These are phyloP conservation scores for Gambelia wislizenii DNA, from an alignment of 2,797 vertebrate genomes.

Conservation along the genomic window DNA sequence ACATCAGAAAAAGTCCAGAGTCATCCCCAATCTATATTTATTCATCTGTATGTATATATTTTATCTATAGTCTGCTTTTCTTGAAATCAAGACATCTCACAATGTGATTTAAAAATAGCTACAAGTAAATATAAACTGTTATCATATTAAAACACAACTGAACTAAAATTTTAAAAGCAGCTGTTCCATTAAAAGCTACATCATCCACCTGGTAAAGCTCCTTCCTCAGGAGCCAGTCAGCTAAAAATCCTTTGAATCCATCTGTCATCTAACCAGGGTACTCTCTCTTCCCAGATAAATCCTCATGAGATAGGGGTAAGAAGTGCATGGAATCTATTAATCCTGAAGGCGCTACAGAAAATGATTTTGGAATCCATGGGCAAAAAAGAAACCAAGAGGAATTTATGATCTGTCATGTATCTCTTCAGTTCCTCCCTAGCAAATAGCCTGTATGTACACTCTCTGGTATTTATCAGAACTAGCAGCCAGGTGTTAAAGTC, in stretches of 20 bases:
- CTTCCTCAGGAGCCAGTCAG: not conserved
- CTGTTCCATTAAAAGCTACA: not conserved
- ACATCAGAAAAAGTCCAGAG: no score
- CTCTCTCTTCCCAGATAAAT: not conserved
- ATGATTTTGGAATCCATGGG: not conserved
- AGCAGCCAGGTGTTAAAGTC: conserved; percentile 5
- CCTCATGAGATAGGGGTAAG: not conserved
- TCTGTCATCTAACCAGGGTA: not conserved
- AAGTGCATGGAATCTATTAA: not conserved
- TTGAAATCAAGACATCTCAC: no score
- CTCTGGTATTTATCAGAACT: not conserved
- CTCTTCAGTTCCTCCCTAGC: not conserved
- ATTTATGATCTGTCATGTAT: conserved; percentile 3
- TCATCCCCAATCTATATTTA: no score
- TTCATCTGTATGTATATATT: not conserved
- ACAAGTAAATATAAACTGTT: no score
- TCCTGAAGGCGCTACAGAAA: not conserved
- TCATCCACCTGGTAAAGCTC: no score
- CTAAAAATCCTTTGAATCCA: not conserved
- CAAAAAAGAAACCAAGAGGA: conserved; percentile 39
- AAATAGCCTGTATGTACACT: not conserved
- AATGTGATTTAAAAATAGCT: no score
- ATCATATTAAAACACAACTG: no score
- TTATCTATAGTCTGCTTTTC: no score
- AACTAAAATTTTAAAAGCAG: no score